Evolutionary conservation across 2,888 invertebrate species (phyloP).

Genomic region (Seladonia tumulorum): DNA sequence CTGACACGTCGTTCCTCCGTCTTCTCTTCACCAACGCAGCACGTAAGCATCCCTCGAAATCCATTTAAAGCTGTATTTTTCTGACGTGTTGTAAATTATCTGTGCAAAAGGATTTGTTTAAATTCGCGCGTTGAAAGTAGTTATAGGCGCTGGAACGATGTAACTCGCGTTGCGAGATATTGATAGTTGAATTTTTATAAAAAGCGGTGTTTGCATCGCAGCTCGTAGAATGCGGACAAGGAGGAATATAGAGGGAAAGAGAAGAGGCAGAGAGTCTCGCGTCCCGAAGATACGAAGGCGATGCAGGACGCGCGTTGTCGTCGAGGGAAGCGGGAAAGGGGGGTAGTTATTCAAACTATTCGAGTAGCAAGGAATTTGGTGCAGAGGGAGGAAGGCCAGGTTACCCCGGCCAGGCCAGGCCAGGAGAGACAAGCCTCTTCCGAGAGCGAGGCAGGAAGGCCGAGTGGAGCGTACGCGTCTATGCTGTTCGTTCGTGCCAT

Average conservation of each 20-base stretch:
- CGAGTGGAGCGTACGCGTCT: constrained; percentile 16
- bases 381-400: constrained; percentile 35
- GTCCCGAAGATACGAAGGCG: constrained; percentile 26
- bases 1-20: too few relatives aligned
- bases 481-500: constrained; percentile 64
- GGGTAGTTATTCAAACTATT: constrained; percentile 75
- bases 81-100: too few relatives aligned
- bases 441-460: not conserved
- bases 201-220: not conserved
- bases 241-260: not conserved
- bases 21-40: too few relatives aligned
- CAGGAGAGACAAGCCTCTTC: constrained; percentile 23
- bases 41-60: too few relatives aligned
- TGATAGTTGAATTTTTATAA: too few relatives aligned
- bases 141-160: too few relatives aligned
- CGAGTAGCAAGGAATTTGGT: constrained; percentile 73
- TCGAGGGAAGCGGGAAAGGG: constrained; percentile 57
- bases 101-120: too few relatives aligned
- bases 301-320: constrained; percentile 23
- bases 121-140: too few relatives aligned
- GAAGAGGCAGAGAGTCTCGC: constrained; percentile 3
- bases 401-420: constrained; percentile 17
- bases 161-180: too few relatives aligned
- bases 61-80: too few relatives aligned
- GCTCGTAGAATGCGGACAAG: not conserved